Conservation (phyloP, 1,140 invertebrate genomes). For the Drosophila baimaii region DNA sequence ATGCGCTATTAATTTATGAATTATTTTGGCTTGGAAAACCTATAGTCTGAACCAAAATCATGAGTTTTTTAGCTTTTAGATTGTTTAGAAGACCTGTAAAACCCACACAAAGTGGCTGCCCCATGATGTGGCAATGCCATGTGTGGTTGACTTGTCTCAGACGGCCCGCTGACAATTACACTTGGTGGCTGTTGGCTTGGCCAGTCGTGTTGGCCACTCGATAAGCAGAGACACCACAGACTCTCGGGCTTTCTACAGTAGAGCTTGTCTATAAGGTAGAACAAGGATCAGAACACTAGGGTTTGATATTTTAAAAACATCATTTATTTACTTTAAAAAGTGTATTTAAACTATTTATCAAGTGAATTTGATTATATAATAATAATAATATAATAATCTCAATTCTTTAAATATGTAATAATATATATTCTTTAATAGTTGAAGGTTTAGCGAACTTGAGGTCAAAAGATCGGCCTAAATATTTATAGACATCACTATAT, state of each 20-base stretch:
- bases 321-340: too few relatives aligned
- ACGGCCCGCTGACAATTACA: conserved; percentile 53
- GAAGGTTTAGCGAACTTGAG: too few relatives aligned
- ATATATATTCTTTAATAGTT: too few relatives aligned
- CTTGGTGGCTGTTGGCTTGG: conserved; percentile 12
- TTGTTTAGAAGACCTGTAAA: not conserved
- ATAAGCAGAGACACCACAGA: conserved; percentile 1
- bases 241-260: not conserved
- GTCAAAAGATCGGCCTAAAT: too few relatives aligned
- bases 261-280: not conserved
- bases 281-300: not conserved
- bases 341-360: fast-evolving
- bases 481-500: too few relatives aligned
- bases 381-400: too few relatives aligned
- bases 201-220: conserved; percentile 8
- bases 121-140: conserved; percentile 13
- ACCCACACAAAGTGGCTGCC: conserved; percentile 46
- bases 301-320: not conserved
- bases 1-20: conserved; percentile 6
- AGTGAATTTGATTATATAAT: not conserved
- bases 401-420: too few relatives aligned
- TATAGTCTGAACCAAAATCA: not conserved
- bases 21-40: conserved; percentile 11
- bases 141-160: conserved; percentile 8
- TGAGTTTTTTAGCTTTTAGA: not conserved